Base-by-base conservation (phyloP, 2,113 vertebrate species). In the Sander vitreus region DNA sequence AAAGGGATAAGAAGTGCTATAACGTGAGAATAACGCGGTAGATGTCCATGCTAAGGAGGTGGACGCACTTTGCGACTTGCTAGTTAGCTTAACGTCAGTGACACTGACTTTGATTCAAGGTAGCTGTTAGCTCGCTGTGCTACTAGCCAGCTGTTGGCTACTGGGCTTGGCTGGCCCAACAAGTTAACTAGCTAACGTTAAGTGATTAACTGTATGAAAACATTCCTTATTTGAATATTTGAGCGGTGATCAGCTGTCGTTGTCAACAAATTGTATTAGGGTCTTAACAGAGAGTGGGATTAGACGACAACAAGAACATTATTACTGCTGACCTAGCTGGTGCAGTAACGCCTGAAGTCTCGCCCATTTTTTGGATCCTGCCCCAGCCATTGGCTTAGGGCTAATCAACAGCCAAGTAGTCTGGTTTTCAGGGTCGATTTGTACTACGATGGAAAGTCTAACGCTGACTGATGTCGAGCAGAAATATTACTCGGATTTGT, bases 401-500 rank as follows among this genome's bases (percentile, higher is more conserved):
- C 86, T 87, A 84, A 87, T 88, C 73, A 57, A 64, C 85, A 84
- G 76, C 86, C 73, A 59, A 82, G 64, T 84, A 75, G 79, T 84
- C 84, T 30, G 81, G n/a, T 73, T 80, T 78, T 84, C 68, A 14
- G 80, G 65, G 50, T 58, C 66, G 55, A 59, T 78, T 66, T 78
- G 87, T 84, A 70, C 86, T 68, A 94, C 84, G 70, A 99, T 99
- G 98, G 98, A 99, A 94, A 97, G 97, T 93, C 95, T 98, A 90
- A 97, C 97, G 91, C 91, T 99, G 91, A 99, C 93, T 89, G 98
- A 99, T 78, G 95, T 96, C 78, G 98, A 99, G 95, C 97, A 99
- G 96, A 98, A 97, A 89, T 99, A 98, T 85, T 99, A 98, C 91
- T 98, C 97, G 91, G 98, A 99, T 72, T 93, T 99, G 90, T 99